Conservation (phyloP, 2,113 vertebrate species). For the Siphamia tubifer region DNA sequence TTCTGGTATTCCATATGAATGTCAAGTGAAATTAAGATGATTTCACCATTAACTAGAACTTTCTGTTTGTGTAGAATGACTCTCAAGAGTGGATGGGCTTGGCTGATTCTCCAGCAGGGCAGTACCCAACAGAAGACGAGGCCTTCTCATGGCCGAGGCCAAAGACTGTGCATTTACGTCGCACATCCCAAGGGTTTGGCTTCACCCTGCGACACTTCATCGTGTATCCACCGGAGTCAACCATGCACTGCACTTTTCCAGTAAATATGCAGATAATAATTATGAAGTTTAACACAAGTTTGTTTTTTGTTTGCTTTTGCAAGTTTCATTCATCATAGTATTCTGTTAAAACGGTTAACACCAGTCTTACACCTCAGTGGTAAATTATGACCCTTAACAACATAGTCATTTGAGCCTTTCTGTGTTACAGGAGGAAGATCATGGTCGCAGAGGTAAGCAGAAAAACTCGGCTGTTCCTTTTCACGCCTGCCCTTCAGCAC, state of each 20-base stretch:
- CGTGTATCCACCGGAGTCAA: constrained; percentile 96
- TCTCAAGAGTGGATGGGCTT: constrained; percentile 53
- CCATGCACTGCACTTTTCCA: constrained; percentile 86
- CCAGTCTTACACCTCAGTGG: not conserved
- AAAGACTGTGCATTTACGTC: constrained; percentile 86
- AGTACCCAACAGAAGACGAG: constrained; percentile 85
- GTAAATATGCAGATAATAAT: constrained; percentile 63
- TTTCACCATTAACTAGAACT: not conserved
- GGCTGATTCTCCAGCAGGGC: constrained; percentile 31
- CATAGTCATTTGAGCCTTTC: constrained; percentile 23
- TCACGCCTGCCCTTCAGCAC: not conserved
- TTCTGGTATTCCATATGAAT: too few relatives aligned
- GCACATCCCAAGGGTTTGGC: constrained; percentile 92
- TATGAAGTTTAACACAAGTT: not conserved
- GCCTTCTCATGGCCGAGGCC: constrained; percentile 93
- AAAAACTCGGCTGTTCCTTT: constrained; percentile 3
- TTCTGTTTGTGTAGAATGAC: constrained; percentile 60
- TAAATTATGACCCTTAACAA: constrained; percentile 11
- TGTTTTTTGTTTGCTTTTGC: too few relatives aligned
- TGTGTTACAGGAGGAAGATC: constrained; percentile 90
- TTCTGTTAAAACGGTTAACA: constrained; percentile 19
- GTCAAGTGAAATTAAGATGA: not conserved
- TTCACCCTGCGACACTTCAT: constrained; percentile 98
- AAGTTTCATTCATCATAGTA: not conserved
- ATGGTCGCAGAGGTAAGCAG: constrained; percentile 86